phyloP scores from a whole-genome alignment of 2,888 invertebrate genomes.

The Oxyteleia sp. region DNA sequence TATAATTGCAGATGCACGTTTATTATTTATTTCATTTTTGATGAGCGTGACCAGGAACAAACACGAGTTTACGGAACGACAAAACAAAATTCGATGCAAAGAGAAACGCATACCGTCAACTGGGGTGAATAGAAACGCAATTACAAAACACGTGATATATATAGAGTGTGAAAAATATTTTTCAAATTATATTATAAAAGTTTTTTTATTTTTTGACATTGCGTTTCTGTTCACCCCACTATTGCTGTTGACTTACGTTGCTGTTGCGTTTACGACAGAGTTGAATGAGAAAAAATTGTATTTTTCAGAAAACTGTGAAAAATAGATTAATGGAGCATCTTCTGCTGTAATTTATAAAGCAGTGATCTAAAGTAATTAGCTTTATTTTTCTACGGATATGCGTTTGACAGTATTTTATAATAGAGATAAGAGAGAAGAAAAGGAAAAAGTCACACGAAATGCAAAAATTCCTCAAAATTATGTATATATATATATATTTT shows the following conservation, averaged over 20 bases:
- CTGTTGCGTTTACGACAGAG: too few species aligned
- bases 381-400: conserved; percentile 86
- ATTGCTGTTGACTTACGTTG: too few species aligned
- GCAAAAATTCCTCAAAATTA: background rate
- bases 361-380: conserved; percentile 82
- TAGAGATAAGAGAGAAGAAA: conserved; percentile 21
- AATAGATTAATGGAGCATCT: conserved; percentile 54
- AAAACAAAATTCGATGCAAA: conserved; percentile 3
- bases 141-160: too few species aligned
- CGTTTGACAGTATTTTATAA: conserved; percentile 84
- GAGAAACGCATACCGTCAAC: too few species aligned
- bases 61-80: background rate
- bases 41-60: conserved; percentile 16
- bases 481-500: conserved; percentile 7
- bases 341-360: conserved; percentile 67
- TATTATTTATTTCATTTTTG: conserved; percentile 60
- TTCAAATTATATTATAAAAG: too few species aligned
- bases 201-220: too few species aligned
- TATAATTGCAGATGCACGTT: conserved; percentile 48
- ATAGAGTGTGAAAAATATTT: too few species aligned
- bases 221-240: too few species aligned
- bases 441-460: conserved; percentile 18
- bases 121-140: too few species aligned
- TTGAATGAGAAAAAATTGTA: conserved; percentile 46
- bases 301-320: conserved; percentile 57